A percentile compares a stretch with the other conserved stretches of the same genome.
These are phyloP conservation scores for Mystacides longicornis DNA, from an alignment of 2,888 invertebrate species.

Conservation along the genomic window DNA sequence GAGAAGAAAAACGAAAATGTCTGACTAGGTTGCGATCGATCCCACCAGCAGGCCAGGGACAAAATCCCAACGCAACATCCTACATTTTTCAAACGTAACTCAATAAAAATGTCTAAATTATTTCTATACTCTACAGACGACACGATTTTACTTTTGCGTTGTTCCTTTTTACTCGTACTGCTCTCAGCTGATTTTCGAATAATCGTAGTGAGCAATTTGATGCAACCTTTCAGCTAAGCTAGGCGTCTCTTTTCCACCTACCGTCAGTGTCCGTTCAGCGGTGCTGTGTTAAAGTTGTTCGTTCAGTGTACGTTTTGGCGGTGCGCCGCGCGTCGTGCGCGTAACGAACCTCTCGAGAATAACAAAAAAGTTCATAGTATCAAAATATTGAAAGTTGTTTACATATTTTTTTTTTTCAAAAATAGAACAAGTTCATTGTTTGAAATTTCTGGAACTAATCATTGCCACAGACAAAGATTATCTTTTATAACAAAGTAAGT, in stretches of 20 bases:
- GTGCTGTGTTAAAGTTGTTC: slow-evolving; percentile 2
- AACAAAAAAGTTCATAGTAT: slow-evolving; percentile 11
- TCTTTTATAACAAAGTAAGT: no score
- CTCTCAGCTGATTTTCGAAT: not conserved
- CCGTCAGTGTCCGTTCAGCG: slow-evolving; percentile 12
- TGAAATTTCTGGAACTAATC: slow-evolving; percentile 4
- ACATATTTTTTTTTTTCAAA: slow-evolving; percentile 5
- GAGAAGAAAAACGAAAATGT: slow-evolving; percentile 9
- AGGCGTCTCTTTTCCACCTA: not conserved
- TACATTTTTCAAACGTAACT: not conserved
- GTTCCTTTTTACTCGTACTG: not conserved
- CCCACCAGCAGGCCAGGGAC: slow-evolving; percentile 9
- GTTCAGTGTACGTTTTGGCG: slow-evolving; percentile 18
- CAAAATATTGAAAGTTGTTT: slow-evolving; percentile 23
- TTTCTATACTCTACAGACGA: not conserved
- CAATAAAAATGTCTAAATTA: not conserved
- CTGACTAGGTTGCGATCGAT: slow-evolving; percentile 20
- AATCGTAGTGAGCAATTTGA: no score
- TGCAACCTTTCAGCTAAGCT: not conserved
- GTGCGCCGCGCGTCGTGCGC: slow-evolving; percentile 21
- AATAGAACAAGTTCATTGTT: slow-evolving; percentile 21
- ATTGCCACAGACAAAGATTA: not conserved
- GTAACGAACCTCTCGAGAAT: slow-evolving; percentile 13
- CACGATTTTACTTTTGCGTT: no score
- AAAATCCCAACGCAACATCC: not conserved